Evolutionary conservation across 2,113 vertebrate species (phyloP).

Genomic region (Rhagologus leucostigma): DNA sequence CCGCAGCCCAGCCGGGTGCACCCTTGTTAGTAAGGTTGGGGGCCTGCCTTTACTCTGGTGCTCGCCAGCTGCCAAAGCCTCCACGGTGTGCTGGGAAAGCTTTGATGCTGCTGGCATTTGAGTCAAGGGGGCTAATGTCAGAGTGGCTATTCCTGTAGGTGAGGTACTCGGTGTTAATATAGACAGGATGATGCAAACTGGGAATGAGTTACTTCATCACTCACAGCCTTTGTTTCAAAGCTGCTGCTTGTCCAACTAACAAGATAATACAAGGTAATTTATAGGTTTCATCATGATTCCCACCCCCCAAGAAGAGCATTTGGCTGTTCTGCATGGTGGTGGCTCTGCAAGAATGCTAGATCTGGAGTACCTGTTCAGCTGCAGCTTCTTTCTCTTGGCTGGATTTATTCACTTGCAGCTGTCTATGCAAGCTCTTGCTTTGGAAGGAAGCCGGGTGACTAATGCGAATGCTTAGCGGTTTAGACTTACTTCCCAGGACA

Average conservation of each 20-base stretch:
- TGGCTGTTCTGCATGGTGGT: neutral
- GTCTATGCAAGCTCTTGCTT: neutral
- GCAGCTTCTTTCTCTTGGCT: neutral
- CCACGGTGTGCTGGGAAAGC: neutral
- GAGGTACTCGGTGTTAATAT: neutral
- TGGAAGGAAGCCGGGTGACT: accelerated
- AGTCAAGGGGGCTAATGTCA: neutral
- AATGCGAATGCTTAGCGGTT: too few relatives aligned
- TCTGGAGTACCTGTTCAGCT: neutral
- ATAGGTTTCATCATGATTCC: neutral
- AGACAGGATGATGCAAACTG: neutral
- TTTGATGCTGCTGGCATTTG: neutral
- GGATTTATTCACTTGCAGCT: neutral
- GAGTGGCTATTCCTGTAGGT: accelerated
- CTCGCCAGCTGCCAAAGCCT: neutral
- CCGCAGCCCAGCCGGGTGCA: neutral
- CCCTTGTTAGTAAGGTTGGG: neutral
- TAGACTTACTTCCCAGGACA: neutral
- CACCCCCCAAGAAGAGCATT: neutral
- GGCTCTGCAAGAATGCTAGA: neutral
- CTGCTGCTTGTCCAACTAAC: neutral
- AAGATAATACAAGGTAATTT: neutral
- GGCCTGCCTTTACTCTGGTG: neutral
- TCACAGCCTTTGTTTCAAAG: neutral
- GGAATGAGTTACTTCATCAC: neutral